Conservation (phyloP, 2,797 vertebrate species). For the Pseudomugil gertrudae region DNA sequence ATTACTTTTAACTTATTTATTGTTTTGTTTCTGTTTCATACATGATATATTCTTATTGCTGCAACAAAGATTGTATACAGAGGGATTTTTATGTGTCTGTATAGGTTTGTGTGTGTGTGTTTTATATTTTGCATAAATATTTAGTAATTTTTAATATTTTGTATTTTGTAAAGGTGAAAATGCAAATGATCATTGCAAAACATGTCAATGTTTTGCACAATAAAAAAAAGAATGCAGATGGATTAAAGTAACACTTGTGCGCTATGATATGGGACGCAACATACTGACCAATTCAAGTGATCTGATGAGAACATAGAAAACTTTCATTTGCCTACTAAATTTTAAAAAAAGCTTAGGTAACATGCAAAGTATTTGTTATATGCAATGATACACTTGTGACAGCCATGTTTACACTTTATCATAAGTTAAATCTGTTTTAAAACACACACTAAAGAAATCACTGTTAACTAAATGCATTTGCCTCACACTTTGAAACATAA, state of each 20-base stretch:
- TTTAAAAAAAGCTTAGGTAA: neutral
- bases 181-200: too few relatives aligned
- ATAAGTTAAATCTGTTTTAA: neutral
- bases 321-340: neutral
- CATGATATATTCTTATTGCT: slow-evolving; percentile 36
- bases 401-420: neutral
- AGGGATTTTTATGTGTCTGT: neutral
- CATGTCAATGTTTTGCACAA: too few relatives aligned
- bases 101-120: neutral
- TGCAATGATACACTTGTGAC: neutral
- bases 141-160: too few relatives aligned
- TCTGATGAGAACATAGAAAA: neutral
- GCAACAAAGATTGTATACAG: slow-evolving; percentile 44
- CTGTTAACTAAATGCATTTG: neutral
- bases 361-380: neutral
- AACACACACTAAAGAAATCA: neutral
- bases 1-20: slow-evolving; percentile 63
- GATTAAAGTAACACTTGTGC: too few relatives aligned
- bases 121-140: too few relatives aligned
- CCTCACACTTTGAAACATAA: slow-evolving; percentile 34
- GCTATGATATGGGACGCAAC: neutral
- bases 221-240: too few relatives aligned
- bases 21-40: slow-evolving; percentile 55
- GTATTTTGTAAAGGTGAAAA: too few relatives aligned
- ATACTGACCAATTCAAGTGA: neutral